A percentile compares a stretch with the other conserved stretches of the same genome.
Evolutionary conservation across 2,888 invertebrate species (phyloP).

Genomic region (Thecophora atra): DNA sequence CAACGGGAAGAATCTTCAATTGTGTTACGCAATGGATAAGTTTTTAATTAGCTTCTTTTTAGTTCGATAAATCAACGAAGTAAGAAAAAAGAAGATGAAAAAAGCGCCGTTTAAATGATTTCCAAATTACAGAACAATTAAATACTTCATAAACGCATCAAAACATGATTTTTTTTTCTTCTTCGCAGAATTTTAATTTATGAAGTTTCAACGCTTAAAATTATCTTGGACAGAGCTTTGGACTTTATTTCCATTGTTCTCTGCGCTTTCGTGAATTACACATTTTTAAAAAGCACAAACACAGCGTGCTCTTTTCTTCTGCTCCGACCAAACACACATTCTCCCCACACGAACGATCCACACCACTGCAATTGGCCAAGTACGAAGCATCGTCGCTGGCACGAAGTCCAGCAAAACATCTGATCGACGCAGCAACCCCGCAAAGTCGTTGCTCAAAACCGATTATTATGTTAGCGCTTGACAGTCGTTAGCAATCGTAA

Average conservation of each 20-base stretch:
- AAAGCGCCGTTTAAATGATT: no score
- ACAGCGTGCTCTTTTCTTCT: not conserved
- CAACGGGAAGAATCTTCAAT: no score
- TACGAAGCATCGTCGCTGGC: not conserved
- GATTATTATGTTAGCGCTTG: slow-evolving; percentile 23
- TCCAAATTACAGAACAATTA: no score
- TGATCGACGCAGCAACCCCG: not conserved
- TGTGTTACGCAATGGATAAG: no score
- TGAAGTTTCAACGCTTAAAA: no score
- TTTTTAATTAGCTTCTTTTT: no score
- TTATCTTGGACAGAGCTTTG: not conserved
- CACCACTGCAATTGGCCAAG: no score
- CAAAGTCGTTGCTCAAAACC: not conserved
- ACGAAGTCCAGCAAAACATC: not conserved
- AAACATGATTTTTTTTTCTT: no score
- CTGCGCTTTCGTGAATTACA: not conserved
- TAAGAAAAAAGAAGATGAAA: no score
- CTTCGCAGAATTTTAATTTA: no score
- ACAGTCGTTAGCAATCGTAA: slow-evolving; percentile 2
- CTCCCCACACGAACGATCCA: not conserved
- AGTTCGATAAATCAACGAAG: no score
- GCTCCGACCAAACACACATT: not conserved
- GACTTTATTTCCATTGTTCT: not conserved
- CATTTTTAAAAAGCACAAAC: not conserved
- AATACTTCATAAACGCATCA: no score